Conservation (phyloP, 2,888 invertebrate species). For the Yponomeuta malinellus region DNA sequence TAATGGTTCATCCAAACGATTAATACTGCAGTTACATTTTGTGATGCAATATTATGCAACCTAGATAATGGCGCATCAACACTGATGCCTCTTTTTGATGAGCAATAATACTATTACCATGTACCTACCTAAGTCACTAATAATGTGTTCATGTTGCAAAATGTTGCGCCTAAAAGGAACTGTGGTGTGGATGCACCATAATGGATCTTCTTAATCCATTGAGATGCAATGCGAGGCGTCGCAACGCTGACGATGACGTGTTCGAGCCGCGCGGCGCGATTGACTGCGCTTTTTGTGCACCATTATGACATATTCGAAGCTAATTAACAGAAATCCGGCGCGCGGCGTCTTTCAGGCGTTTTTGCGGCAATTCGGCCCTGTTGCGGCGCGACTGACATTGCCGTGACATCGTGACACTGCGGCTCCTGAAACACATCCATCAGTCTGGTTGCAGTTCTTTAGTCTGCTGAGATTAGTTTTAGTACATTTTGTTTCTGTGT, state of each 20-base stretch:
- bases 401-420: neutral
- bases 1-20: too few relatives aligned
- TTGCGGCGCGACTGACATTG: conserved; percentile 11
- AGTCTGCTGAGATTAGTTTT: conserved; percentile 23
- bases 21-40: too few relatives aligned
- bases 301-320: conserved; percentile 52
- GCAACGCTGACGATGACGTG: conserved; percentile 17
- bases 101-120: too few relatives aligned
- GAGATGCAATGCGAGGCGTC: conserved; percentile 11
- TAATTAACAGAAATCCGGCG: conserved; percentile 61
- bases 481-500: neutral
- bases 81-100: too few relatives aligned
- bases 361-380: conserved; percentile 28
- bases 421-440: conserved; percentile 12
- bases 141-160: too few relatives aligned
- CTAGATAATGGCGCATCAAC: too few relatives aligned
- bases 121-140: too few relatives aligned
- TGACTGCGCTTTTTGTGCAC: conserved; percentile 17
- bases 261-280: conserved; percentile 21
- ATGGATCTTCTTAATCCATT: neutral
- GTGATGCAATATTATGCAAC: too few relatives aligned
- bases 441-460: conserved; percentile 2
- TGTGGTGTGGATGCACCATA: too few relatives aligned
- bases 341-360: conserved; percentile 33
- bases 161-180: too few relatives aligned